These are phyloP conservation scores for Timandra comae DNA, from an alignment of 2,888 invertebrate species.

Conservation along the genomic window DNA sequence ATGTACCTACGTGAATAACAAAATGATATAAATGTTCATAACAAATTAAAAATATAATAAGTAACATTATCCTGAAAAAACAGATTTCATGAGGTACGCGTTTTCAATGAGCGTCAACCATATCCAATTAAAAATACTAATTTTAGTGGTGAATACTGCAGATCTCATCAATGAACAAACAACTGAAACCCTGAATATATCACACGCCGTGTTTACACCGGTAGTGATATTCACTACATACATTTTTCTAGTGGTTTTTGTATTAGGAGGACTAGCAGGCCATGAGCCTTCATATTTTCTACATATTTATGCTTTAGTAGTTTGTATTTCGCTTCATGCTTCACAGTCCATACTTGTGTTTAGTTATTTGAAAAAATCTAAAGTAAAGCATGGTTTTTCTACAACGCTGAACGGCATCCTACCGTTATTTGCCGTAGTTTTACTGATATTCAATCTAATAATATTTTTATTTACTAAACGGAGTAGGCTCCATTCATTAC, in stretches of 20 bases:
- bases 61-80: too few relatives aligned
- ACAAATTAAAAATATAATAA: too few relatives aligned
- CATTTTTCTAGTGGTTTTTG: constrained; percentile 38
- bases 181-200: constrained; percentile 34
- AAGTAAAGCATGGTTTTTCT: constrained; percentile 25
- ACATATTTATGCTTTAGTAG: constrained; percentile 42
- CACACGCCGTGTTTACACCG: constrained; percentile 48
- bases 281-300: constrained; percentile 38
- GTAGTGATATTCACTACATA: constrained; percentile 44
- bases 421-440: constrained; percentile 43
- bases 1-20: too few relatives aligned
- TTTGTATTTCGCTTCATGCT: constrained; percentile 37
- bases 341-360: constrained; percentile 38
- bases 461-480: constrained; percentile 33
- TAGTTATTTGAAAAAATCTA: constrained; percentile 24
- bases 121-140: constrained; percentile 41
- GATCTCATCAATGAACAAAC: constrained; percentile 51
- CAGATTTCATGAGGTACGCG: too few relatives aligned
- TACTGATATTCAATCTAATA: constrained; percentile 46
- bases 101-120: constrained; percentile 38
- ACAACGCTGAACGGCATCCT: constrained; percentile 46
- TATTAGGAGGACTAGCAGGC: constrained; percentile 27
- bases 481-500: too few relatives aligned
- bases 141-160: constrained; percentile 48
- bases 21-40: too few relatives aligned